A percentile compares a stretch with the other conserved stretches of the same genome.
Conservation (phyloP, 2,113 vertebrate species). For the Mastomys natalensis region DNA sequence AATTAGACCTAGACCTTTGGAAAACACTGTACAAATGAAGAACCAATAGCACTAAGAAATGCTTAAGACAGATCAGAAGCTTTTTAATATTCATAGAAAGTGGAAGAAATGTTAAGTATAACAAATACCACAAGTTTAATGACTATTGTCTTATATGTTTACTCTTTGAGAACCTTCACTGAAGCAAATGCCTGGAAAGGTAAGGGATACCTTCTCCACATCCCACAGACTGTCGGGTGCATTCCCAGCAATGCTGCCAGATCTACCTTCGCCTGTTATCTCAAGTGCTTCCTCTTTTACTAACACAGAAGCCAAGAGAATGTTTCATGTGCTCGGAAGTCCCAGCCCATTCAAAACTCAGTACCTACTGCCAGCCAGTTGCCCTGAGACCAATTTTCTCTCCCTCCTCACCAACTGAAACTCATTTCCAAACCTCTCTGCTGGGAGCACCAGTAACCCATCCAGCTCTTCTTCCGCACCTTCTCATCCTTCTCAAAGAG, state of each 20-base stretch:
- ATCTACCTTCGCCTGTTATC: not conserved
- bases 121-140: not conserved
- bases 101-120: not conserved
- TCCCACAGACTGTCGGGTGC: not conserved
- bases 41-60: not conserved
- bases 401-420: not conserved
- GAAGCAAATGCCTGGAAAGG: not conserved
- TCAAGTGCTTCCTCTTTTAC: not conserved
- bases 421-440: not conserved
- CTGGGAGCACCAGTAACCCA: not conserved
- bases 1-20: slow-evolving; percentile 5
- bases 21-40: not conserved
- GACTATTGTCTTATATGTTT: not conserved
- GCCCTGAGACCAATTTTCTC: not conserved
- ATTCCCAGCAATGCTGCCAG: not conserved
- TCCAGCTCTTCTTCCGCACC: not conserved
- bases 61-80: rapidly evolving
- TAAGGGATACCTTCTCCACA: not conserved
- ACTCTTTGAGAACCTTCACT: not conserved
- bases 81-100: not conserved
- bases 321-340: not conserved
- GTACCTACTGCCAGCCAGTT: not conserved
- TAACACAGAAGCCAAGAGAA: not conserved
- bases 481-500: not conserved
- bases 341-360: not conserved